Evolutionary conservation across 2,113 vertebrate species (phyloP).

Genomic region (Nannobrachium achirus): DNA sequence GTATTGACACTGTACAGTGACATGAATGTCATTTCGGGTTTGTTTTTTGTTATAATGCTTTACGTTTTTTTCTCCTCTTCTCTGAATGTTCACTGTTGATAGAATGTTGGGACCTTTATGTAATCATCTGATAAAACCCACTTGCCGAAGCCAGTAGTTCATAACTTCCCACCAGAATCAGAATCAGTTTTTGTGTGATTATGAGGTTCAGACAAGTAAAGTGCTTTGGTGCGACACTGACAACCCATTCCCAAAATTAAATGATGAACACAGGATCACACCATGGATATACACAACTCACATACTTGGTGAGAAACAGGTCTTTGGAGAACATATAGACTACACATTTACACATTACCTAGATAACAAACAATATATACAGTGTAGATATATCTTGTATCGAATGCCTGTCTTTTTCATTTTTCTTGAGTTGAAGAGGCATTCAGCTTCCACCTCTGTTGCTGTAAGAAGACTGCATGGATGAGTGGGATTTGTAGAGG

Average conservation of each 20-base stretch:
- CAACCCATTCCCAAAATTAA: no score
- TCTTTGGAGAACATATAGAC: neutral
- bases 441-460: neutral
- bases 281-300: no score
- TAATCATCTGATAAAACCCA: conserved; percentile 62
- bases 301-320: no score
- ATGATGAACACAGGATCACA: no score
- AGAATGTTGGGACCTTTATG: conserved; percentile 31
- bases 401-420: no score
- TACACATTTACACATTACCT: no score
- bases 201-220: no score
- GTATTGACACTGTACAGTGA: conserved; percentile 30
- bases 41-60: neutral
- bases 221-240: no score
- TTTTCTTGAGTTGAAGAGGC: conserved; percentile 41
- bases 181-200: no score
- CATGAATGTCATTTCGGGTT: neutral
- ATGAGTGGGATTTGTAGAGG: conserved; percentile 34
- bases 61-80: neutral
- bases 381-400: no score
- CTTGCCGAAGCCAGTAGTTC: conserved; percentile 35
- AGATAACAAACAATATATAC: no score
- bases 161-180: conserved; percentile 15
- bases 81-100: conserved; percentile 30
- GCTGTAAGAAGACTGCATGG: conserved; percentile 42